These are phyloP conservation scores for Rhadinocentrus ornatus DNA, from an alignment of 2,797 vertebrate species.

Conservation along the genomic window DNA sequence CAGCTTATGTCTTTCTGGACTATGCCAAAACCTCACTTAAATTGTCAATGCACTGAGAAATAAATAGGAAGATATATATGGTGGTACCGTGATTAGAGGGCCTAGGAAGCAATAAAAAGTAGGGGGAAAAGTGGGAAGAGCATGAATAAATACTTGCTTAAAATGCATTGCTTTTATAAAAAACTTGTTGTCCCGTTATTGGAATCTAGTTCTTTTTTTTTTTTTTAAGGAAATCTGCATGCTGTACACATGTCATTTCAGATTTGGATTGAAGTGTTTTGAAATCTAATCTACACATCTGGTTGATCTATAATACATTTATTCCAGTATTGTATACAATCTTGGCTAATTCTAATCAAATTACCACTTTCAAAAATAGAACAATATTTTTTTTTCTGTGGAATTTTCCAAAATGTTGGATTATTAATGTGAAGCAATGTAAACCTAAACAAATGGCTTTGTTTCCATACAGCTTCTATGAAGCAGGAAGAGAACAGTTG, in stretches of 20 bases:
- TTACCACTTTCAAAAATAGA: constrained; percentile 6
- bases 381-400: too few relatives aligned
- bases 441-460: too few relatives aligned
- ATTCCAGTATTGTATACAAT: neutral
- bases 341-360: constrained; percentile 5
- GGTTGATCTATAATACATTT: constrained; percentile 7
- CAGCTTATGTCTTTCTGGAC: constrained; percentile 64
- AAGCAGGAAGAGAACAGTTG: too few relatives aligned
- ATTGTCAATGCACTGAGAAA: constrained; percentile 46
- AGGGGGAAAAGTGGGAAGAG: neutral
- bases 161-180: too few relatives aligned
- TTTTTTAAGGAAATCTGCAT: constrained; percentile 8
- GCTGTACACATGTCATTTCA: constrained; percentile 15
- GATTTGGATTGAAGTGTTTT: constrained; percentile 17
- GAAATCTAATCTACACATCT: constrained; percentile 19
- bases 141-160: too few relatives aligned
- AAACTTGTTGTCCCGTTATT: too few relatives aligned
- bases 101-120: constrained; percentile 29
- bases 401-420: neutral
- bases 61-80: constrained; percentile 27
- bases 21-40: constrained; percentile 42
- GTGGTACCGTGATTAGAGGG: constrained; percentile 24
- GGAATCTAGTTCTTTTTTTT: too few relatives aligned
- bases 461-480: too few relatives aligned
- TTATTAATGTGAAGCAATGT: too few relatives aligned